Percentiles rank a stretch among this genome's conserved stretches.
These are phyloP conservation scores for Myotis myotis DNA, from an alignment of 2,797 vertebrate genomes.

Conservation along the genomic window DNA sequence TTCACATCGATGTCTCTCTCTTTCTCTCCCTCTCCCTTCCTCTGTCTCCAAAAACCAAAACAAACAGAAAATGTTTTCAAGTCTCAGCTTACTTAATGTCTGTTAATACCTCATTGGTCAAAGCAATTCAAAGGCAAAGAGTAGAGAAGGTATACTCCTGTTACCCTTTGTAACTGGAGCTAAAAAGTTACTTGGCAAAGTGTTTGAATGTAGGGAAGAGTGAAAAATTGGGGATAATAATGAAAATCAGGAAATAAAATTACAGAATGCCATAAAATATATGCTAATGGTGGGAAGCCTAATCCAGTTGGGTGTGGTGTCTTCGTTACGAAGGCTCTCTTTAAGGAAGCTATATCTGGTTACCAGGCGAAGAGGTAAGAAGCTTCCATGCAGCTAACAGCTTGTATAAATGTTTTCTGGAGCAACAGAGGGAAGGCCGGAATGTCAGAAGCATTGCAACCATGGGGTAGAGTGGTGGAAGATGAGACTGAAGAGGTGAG, in stretches of 20 bases:
- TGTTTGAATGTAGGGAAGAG: neutral
- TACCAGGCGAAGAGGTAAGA: neutral
- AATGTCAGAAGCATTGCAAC: neutral
- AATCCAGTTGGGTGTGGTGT: neutral
- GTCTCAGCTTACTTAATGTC: neutral
- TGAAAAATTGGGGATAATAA: neutral
- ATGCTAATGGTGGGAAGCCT: neutral
- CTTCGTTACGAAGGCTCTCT: neutral
- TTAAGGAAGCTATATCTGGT: neutral
- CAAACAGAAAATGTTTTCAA: neutral
- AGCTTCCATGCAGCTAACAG: neutral
- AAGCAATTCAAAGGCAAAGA: neutral
- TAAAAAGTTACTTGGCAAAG: neutral
- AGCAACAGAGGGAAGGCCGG: neutral
- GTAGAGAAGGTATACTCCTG: neutral
- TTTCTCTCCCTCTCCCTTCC: neutral
- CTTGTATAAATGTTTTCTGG: neutral
- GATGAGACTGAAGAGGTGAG: neutral
- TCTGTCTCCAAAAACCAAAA: neutral
- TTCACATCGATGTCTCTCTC: neutral
- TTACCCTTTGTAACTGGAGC: neutral
- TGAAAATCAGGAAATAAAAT: neutral
- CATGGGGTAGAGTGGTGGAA: neutral
- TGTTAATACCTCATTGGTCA: neutral
- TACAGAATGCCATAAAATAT: neutral